Conservation (phyloP, 2,888 invertebrate species). For the Cataglyphis livida region DNA sequence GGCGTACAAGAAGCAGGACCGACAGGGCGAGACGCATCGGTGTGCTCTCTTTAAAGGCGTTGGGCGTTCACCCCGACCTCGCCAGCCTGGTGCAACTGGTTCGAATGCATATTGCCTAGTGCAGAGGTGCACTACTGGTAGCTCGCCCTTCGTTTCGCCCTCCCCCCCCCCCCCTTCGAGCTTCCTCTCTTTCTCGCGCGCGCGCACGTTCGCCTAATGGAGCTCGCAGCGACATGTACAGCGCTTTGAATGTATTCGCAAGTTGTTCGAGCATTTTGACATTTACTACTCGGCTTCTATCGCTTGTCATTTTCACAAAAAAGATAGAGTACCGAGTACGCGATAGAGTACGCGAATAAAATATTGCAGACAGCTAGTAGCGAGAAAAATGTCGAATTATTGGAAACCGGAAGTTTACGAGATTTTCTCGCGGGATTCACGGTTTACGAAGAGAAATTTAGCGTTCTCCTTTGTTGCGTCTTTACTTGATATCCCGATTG, state of each 20-base stretch:
- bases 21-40: conserved; percentile 81
- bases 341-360: conserved; percentile 12
- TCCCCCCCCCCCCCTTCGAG: conserved; percentile 26
- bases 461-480: not conserved
- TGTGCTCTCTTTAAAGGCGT: conserved; percentile 84
- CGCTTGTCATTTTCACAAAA: conserved; percentile 60
- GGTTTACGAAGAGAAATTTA: conserved; percentile 31
- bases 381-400: conserved; percentile 48
- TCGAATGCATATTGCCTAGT: conserved; percentile 80
- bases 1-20: conserved; percentile 70
- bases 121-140: conserved; percentile 82
- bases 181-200: conserved; percentile 30
- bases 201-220: conserved; percentile 60
- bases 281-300: conserved; percentile 56
- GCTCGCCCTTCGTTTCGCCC: conserved; percentile 60
- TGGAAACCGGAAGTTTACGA: conserved; percentile 52
- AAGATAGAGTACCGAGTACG: conserved; percentile 30
- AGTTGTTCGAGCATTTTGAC: conserved; percentile 65
- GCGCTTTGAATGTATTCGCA: conserved; percentile 42
- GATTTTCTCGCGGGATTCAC: conserved; percentile 29
- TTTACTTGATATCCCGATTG: not conserved
- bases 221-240: conserved; percentile 64
- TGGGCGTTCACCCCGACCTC: conserved; percentile 85
- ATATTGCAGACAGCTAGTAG: conserved; percentile 36
- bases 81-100: conserved; percentile 81